Evolutionary conservation across 2,888 invertebrate species (phyloP), one percentile per base, ranked within the genome.

Genomic region (Heliconius aoede): DNA sequence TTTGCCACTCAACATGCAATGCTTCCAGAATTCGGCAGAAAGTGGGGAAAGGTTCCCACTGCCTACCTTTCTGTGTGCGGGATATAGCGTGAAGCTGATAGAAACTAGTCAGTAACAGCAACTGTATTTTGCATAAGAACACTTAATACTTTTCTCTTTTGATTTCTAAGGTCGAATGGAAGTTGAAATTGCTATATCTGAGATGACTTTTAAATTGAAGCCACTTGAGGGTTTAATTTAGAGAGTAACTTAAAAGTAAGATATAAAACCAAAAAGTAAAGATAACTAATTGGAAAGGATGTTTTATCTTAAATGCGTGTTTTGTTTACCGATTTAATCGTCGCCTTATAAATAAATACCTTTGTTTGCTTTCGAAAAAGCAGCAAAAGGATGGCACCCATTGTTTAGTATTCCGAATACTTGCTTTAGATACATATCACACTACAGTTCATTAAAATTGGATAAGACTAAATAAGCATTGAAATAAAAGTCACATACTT

Each of bases 371-470:
- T 73, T 75, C 55, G 77, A 74, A 62, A 74, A 77, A 72, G 55
- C 71, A 62, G 76, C 32, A n/a, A 74, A 64, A 76, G 61, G 62
- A 67, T 71, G 64, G 30, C 30, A 51, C 36, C 36, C 30, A 74
- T 78, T 79, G 74, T 78, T 76, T 74, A 76, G 55, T 64, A 69
- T 75, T 46, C 60, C 64, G 32, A 69, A 76, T 69, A 64, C 64
- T 71, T 74, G 69, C 58, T 74, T 72, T n/a, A 76, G 79, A 78
- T 78, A 78, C 26, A 71, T n/a, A 79, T 78, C 76, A 72, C 46
- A 26, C 72, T 51, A 51, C 32, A 60, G 51, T 60, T 72, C 36
- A 24, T 72, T 60, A 76, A 60, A 73, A 72, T 68, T 40, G 64
- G 75, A 61, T 69, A 75, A 71, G 60, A 60, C 32, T 5, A 68